These are phyloP conservation scores for Psittacula cyanocephala DNA, from an alignment of 2,113 vertebrate genomes.

Conservation along the genomic window DNA sequence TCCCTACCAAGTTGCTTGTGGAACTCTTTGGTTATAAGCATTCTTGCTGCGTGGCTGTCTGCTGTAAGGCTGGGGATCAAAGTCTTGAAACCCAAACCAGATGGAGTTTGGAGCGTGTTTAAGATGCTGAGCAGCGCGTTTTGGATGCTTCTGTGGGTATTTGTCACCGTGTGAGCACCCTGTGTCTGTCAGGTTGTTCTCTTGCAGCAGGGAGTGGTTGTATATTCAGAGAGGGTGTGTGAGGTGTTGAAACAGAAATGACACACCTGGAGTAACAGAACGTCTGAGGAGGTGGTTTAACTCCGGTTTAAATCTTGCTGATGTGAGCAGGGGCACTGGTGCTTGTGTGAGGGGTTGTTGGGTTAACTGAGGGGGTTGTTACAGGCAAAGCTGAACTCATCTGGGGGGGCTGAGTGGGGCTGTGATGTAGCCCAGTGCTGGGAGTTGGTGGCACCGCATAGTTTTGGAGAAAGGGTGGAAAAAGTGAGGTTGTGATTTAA, in stretches of 20 bases:
- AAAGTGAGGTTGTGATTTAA: neutral
- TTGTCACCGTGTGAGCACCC: rapidly evolving
- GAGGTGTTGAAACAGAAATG: neutral
- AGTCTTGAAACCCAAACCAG: neutral
- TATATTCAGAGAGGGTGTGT: neutral
- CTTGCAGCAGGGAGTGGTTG: neutral
- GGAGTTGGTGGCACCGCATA: rapidly evolving
- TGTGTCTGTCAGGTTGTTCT: neutral
- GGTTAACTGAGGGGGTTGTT: too few species aligned
- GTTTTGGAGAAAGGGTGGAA: rapidly evolving
- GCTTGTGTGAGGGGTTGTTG: neutral
- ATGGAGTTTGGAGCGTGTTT: rapidly evolving
- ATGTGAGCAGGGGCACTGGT: rapidly evolving
- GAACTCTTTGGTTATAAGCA: neutral
- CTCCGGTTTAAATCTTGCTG: neutral
- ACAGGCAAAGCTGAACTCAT: neutral
- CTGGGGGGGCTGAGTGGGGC: neutral
- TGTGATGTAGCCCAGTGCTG: neutral
- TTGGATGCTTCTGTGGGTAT: neutral
- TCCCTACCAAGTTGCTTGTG: neutral
- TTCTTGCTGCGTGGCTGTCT: rapidly evolving
- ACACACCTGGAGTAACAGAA: neutral
- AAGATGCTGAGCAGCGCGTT: rapidly evolving
- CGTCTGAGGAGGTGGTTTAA: rapidly evolving
- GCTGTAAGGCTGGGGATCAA: neutral